phyloP scores from a whole-genome alignment of 2,797 vertebrate species.

The Jordanella pulchra region DNA sequence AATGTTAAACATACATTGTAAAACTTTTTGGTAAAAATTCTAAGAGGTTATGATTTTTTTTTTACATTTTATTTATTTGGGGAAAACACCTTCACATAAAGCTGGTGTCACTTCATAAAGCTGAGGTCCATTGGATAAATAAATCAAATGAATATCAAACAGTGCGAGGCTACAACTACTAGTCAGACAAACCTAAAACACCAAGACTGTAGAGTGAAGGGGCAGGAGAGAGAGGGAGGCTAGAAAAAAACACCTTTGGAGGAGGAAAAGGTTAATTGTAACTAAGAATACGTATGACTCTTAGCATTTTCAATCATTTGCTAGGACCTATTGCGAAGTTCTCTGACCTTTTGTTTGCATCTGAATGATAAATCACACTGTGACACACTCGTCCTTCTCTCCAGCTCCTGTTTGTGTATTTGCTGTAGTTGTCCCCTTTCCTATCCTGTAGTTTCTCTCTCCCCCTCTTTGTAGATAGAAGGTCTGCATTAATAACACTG shows the following conservation, averaged over 20 bases:
- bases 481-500: constrained; percentile 74
- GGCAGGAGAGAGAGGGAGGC: constrained; percentile 11
- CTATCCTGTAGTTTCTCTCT: constrained; percentile 25
- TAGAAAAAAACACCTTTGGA: constrained; percentile 28
- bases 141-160: constrained; percentile 1
- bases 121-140: neutral
- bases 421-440: constrained; percentile 45
- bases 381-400: constrained; percentile 50
- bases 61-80: constrained; percentile 26
- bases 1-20: constrained; percentile 8
- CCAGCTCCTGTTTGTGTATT: constrained; percentile 51
- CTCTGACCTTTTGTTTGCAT: constrained; percentile 76
- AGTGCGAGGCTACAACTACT: too few species aligned
- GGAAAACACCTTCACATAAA: constrained; percentile 15
- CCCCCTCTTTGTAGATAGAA: constrained; percentile 46
- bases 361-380: constrained; percentile 75
- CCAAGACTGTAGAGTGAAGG: constrained; percentile 26
- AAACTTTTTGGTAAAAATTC: constrained; percentile 10
- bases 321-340: constrained; percentile 64
- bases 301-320: constrained; percentile 75
- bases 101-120: constrained; percentile 24
- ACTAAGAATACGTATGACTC: constrained; percentile 76
- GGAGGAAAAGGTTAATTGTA: constrained; percentile 79
- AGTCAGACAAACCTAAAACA: constrained; percentile 31
- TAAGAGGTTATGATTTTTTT: constrained; percentile 14